A percentile compares a stretch with the other conserved stretches of the same genome.
phyloP scores from a whole-genome alignment of 2,113 vertebrate species.

The Platysteira castanea region DNA sequence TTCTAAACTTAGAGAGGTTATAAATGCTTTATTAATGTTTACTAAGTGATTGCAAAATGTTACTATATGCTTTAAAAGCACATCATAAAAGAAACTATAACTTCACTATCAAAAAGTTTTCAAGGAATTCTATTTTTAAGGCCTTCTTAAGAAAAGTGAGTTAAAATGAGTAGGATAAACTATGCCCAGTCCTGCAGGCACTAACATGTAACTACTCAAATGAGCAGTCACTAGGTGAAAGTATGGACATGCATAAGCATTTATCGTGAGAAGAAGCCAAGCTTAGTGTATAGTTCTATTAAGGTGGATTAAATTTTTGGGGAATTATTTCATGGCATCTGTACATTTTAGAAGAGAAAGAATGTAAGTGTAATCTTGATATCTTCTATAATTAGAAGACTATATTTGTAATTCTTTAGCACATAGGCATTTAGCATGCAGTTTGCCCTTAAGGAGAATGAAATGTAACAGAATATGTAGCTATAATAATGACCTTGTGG shows the following conservation, averaged over 20 bases:
- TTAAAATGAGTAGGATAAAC: neutral
- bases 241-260: neutral
- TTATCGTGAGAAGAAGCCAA: neutral
- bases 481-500: neutral
- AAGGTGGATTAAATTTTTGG: neutral
- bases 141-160: neutral
- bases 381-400: neutral
- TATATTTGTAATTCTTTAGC: neutral
- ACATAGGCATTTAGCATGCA: neutral
- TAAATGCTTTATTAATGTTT: conserved; percentile 37
- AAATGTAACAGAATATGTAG: neutral
- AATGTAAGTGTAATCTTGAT: neutral
- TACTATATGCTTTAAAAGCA: neutral
- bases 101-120: neutral
- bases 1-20: neutral
- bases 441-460: neutral
- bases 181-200: neutral
- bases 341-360: neutral
- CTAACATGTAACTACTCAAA: neutral
- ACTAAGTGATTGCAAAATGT: neutral
- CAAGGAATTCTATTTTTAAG: conserved; percentile 2
- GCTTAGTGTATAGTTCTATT: neutral
- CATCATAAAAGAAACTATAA: conserved; percentile 4
- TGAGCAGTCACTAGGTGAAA: neutral
- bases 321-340: neutral